These are phyloP conservation scores for Paracanthobrama guichenoti DNA, from an alignment of 2,113 vertebrate genomes.

Conservation along the genomic window DNA sequence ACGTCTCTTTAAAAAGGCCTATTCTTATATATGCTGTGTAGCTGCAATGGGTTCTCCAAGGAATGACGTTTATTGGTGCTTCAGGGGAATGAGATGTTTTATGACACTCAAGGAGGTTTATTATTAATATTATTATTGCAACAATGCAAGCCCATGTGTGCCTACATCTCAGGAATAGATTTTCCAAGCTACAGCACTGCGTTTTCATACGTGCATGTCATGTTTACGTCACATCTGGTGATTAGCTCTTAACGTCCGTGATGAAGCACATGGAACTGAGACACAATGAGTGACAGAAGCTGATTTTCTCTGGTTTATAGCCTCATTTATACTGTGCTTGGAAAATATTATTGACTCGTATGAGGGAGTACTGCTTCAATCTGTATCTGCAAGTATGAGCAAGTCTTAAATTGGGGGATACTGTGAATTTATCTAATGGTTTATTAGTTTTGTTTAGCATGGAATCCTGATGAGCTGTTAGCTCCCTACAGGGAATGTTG, in stretches of 20 bases:
- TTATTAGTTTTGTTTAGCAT: slow-evolving; percentile 7
- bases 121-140: neutral
- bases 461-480: slow-evolving; percentile 3
- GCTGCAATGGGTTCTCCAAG: neutral
- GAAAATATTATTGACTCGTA: neutral
- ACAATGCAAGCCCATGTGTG: neutral
- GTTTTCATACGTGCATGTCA: neutral
- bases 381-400: slow-evolving; percentile 15
- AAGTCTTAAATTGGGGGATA: slow-evolving; percentile 3
- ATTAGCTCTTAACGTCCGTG: neutral
- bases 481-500: neutral
- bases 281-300: neutral
- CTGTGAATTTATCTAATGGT: slow-evolving; percentile 10
- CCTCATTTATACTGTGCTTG: neutral
- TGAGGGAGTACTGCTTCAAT: neutral
- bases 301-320: neutral
- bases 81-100: neutral
- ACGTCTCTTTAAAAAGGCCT: slow-evolving; percentile 8
- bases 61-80: neutral
- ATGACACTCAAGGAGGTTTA: neutral
- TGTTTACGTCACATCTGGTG: neutral
- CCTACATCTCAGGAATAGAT: neutral
- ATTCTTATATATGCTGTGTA: neutral
- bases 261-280: slow-evolving; percentile 11
- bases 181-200: neutral